Conservation (phyloP, 2,113 vertebrate genomes). For the Laterallus jamaicensis region DNA sequence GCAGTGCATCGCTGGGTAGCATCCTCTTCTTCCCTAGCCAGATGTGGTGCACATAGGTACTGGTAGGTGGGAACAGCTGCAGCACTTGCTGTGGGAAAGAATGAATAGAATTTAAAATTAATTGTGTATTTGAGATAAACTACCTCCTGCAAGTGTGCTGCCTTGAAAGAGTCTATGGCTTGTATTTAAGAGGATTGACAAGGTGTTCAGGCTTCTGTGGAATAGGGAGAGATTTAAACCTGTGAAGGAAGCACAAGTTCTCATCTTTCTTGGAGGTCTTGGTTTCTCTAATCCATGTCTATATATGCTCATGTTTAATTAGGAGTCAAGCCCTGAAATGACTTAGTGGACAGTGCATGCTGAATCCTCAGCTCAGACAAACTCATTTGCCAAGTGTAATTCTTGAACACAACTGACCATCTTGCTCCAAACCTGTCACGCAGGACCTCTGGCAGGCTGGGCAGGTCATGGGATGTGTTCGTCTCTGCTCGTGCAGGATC, state of each 20-base stretch:
- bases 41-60: background rate
- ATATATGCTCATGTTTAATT: background rate
- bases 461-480: background rate
- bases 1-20: background rate
- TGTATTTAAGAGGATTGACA: background rate
- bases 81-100: background rate
- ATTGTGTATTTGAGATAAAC: background rate
- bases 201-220: background rate
- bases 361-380: background rate
- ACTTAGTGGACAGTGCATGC: background rate
- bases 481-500: background rate
- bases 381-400: background rate
- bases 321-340: background rate
- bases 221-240: background rate
- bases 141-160: background rate
- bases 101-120: conserved; percentile 11
- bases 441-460: background rate
- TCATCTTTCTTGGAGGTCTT: background rate
- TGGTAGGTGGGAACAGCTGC: background rate
- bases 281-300: background rate
- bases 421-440: accelerated
- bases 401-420: background rate
- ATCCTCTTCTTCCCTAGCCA: background rate
- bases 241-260: background rate
- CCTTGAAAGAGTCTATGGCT: background rate